A percentile compares a stretch with the other conserved stretches of the same genome.
Evolutionary conservation across 2,888 invertebrate species (phyloP).

Genomic region (Drosophila paranaensis): DNA sequence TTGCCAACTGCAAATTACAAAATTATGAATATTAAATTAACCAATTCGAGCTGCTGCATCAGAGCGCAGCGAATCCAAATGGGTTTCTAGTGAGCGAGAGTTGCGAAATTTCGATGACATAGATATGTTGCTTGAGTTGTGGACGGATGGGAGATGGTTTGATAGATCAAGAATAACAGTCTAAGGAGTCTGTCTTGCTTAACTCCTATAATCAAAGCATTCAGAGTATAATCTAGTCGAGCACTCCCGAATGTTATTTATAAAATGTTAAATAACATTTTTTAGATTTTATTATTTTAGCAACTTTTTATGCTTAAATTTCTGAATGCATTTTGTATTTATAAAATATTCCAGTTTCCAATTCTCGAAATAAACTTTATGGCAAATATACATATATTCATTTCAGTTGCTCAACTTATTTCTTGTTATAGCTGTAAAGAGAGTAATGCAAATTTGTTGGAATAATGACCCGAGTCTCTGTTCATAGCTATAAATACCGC

Average conservation of each 20-base stretch:
- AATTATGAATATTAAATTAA: constrained; percentile 73
- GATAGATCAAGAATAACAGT: too few species aligned
- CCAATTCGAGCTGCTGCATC: constrained; percentile 17
- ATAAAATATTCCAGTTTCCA: neutral
- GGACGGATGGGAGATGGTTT: neutral
- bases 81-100: constrained; percentile 16
- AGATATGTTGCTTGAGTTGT: neutral
- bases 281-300: neutral
- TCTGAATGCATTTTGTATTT: neutral
- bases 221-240: neutral
- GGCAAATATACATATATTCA: constrained; percentile 6
- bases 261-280: neutral
- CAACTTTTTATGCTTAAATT: neutral
- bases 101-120: neutral
- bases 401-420: constrained; percentile 4
- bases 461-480: constrained; percentile 13
- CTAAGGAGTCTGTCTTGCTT: too few species aligned
- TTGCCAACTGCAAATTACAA: constrained; percentile 65
- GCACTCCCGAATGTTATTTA: neutral
- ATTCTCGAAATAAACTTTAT: neutral
- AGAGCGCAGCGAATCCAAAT: constrained; percentile 31
- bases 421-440: neutral
- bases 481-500: constrained; percentile 48
- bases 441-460: constrained; percentile 15
- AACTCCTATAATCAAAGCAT: too few species aligned